Evolutionary conservation across 2,888 invertebrate species (phyloP).

Genomic region (Therioaphis trifolii): DNA sequence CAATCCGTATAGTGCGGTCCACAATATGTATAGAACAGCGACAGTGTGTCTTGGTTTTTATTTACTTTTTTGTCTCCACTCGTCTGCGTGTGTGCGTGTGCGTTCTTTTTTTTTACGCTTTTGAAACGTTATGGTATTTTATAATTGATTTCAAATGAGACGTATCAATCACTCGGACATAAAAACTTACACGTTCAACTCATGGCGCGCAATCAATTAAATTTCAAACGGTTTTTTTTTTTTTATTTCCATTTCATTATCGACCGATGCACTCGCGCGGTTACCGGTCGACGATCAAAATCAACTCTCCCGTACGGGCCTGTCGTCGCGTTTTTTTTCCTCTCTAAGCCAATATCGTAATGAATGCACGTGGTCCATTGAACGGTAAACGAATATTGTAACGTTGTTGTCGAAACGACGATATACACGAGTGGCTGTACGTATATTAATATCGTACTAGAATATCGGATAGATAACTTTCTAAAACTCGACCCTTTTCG

Average conservation of each 20-base stretch:
- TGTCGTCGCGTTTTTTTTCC: no score
- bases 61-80: conserved; percentile 25
- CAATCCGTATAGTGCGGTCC: background rate
- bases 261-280: no score
- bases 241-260: background rate
- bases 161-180: conserved; percentile 8
- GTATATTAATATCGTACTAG: no score
- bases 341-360: no score
- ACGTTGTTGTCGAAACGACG: no score
- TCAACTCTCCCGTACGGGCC: no score
- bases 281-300: no score
- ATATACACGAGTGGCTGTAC: no score
- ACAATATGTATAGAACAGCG: conserved; percentile 24
- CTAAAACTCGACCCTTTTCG: background rate
- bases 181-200: background rate
- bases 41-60: conserved; percentile 18
- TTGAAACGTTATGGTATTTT: conserved; percentile 38
- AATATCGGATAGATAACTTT: background rate
- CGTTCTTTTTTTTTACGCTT: background rate
- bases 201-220: background rate
- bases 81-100: background rate
- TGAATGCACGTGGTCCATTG: no score
- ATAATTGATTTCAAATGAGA: conserved; percentile 32
- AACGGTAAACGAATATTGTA: no score
- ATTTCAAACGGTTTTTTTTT: background rate